Base-by-base conservation (phyloP, 2,113 vertebrate species). In the Apodemus speciosus region DNA sequence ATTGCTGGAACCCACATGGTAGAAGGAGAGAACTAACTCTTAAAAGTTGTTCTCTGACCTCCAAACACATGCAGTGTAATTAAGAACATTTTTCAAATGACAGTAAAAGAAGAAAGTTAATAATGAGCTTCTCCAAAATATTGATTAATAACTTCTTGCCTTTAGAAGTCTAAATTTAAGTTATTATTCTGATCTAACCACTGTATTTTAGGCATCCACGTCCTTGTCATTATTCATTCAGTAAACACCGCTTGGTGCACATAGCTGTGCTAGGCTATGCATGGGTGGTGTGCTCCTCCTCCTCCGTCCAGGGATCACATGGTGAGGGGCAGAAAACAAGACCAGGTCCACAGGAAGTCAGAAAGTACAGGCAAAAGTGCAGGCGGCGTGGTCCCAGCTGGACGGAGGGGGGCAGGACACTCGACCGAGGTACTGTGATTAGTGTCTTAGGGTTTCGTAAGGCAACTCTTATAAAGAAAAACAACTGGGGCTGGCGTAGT, bases 91-190 rank as follows among this genome's bases (percentile, higher is more conserved):
- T 58, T 40, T 40, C 8, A 84, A 60, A 64, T 40, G 13, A 27
- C n/a, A 72, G 20, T 13, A 80, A n/a, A 81, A 9, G 7, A 25
- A 60, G 30, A 84, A 43, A 10, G 38, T 64, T 43, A 83, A 30
- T 64, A 81, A 83, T 51, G 32, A 69, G 21, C 72, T 72, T 88
- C 58, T 51, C 15, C 46, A 71, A 90, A 90, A 69, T 94, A 75
- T 80, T 85, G 85, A 25, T 69, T 85, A 81, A 66, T 76, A 88
- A 58, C 58, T 40, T 85, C 95, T 93, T 86, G 79, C 53, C 14
- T 27, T 90, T 94, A 90, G 58, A 87, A 81, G 38, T 10, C 79
- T 85, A 49, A 58, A 35, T 43, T 51, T 20, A 81, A 77, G 84
- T 16, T 56, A 56, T 90, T 92, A 30, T 92, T 84, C 58, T 79